phyloP scores from a whole-genome alignment of 2,888 invertebrate species.

The Drosophila buzzatii region DNA sequence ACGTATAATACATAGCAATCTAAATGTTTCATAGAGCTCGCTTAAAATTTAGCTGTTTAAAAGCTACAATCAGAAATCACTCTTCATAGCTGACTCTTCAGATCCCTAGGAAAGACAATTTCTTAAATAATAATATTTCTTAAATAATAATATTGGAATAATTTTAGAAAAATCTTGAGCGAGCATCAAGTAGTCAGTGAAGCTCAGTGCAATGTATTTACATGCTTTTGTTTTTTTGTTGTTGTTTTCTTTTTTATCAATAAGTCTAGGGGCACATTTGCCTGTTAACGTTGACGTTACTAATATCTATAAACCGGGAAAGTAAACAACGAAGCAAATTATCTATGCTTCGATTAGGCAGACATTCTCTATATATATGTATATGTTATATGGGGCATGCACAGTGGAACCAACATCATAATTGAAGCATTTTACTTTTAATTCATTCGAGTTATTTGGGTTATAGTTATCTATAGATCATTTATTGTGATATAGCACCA shows the following conservation, averaged over 20 bases:
- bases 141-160: not conserved
- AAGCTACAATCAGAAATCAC: too few relatives aligned
- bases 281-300: conserved; percentile 41
- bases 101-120: too few relatives aligned
- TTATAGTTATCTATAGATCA: not conserved
- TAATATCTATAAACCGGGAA: conserved; percentile 71
- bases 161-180: not conserved
- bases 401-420: conserved; percentile 42
- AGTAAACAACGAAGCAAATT: conserved; percentile 75
- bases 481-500: not conserved
- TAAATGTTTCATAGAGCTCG: too few relatives aligned
- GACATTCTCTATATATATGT: conserved; percentile 22
- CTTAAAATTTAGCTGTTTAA: too few relatives aligned
- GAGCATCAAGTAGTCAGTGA: not conserved
- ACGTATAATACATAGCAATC: too few relatives aligned
- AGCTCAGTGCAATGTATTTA: not conserved
- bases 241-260: conserved; percentile 54
- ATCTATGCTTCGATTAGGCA: conserved; percentile 72
- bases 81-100: too few relatives aligned
- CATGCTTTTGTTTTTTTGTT: conserved; percentile 12
- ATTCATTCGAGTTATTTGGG: not conserved
- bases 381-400: conserved; percentile 1
- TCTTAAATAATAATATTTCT: too few relatives aligned
- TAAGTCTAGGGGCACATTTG: conserved; percentile 50
- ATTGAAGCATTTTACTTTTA: not conserved